Evolutionary conservation across 2,888 invertebrate species (phyloP).

Genomic region (Mechanitis mazaeus): DNA sequence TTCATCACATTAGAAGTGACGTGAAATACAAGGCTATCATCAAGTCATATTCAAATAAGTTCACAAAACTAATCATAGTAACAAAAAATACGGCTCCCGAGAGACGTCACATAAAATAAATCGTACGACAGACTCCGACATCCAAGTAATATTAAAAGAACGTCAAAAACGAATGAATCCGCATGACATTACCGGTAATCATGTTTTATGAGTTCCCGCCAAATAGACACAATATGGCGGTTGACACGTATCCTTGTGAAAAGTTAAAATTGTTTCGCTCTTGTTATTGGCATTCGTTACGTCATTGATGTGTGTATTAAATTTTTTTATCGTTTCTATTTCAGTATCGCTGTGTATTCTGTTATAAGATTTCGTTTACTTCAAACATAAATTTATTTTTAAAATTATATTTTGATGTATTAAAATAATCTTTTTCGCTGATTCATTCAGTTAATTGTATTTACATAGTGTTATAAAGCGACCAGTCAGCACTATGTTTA

Average conservation of each 20-base stretch:
- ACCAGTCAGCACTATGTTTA: background rate
- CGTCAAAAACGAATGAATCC: slow-evolving; percentile 55
- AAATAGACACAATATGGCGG: slow-evolving; percentile 53
- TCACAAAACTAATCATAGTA: slow-evolving; percentile 9
- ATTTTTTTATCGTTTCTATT: slow-evolving; percentile 32
- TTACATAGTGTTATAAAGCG: too few relatives aligned
- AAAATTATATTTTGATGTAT: slow-evolving; percentile 23
- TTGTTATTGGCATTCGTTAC: slow-evolving; percentile 25
- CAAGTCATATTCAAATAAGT: background rate
- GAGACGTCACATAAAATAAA: slow-evolving; percentile 23
- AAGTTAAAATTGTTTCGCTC: slow-evolving; percentile 52
- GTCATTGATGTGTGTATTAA: slow-evolving; percentile 20
- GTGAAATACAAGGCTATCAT: too few relatives aligned
- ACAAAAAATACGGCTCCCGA: slow-evolving; percentile 14
- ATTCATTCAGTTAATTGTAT: too few relatives aligned
- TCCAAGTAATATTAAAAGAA: slow-evolving; percentile 35
- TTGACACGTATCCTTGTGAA: slow-evolving; percentile 58
- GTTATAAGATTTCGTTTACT: slow-evolving; percentile 21
- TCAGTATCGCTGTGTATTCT: slow-evolving; percentile 23
- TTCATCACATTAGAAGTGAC: too few relatives aligned
- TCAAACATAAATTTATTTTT: slow-evolving; percentile 26
- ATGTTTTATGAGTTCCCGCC: slow-evolving; percentile 66
- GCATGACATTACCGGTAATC: slow-evolving; percentile 62
- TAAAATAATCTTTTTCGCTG: too few relatives aligned
- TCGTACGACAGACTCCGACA: slow-evolving; percentile 24